phyloP scores from a whole-genome alignment of 2,888 invertebrate genomes.

The Agrotis exclamationis region DNA sequence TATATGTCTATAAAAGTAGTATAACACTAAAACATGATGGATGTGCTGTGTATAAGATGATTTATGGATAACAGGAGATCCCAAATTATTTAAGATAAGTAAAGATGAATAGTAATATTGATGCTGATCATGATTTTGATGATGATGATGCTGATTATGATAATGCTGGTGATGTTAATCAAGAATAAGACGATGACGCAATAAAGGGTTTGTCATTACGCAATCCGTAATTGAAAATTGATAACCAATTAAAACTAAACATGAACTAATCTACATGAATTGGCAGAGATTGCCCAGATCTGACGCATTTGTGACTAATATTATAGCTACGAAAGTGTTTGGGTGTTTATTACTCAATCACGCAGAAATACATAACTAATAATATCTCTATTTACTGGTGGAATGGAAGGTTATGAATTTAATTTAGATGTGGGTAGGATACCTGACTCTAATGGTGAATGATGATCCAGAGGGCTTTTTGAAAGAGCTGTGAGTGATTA shows the following conservation, averaged over 20 bases:
- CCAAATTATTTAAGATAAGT: background rate
- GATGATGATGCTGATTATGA: no score
- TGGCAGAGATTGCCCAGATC: constrained; percentile 19
- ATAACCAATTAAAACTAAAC: constrained; percentile 12
- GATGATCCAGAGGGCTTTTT: background rate
- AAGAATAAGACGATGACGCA: background rate
- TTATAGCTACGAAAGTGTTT: constrained; percentile 34
- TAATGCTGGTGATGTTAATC: no score
- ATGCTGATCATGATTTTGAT: no score
- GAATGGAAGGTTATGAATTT: constrained; percentile 14
- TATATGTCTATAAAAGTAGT: background rate
- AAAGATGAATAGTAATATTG: background rate
- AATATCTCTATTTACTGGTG: constrained; percentile 1
- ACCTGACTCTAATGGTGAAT: background rate
- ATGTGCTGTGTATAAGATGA: background rate
- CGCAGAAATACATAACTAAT: constrained; percentile 15
- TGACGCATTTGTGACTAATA: constrained; percentile 51
- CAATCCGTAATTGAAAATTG: background rate
- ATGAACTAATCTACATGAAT: constrained; percentile 13
- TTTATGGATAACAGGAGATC: no score
- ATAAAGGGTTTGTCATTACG: background rate
- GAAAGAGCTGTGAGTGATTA: no score
- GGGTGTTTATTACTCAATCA: constrained; percentile 49
- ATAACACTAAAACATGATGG: background rate
- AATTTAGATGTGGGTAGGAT: constrained; percentile 22